Conservation (phyloP, 2,888 invertebrate genomes). For the Strigamia maritima region DNA sequence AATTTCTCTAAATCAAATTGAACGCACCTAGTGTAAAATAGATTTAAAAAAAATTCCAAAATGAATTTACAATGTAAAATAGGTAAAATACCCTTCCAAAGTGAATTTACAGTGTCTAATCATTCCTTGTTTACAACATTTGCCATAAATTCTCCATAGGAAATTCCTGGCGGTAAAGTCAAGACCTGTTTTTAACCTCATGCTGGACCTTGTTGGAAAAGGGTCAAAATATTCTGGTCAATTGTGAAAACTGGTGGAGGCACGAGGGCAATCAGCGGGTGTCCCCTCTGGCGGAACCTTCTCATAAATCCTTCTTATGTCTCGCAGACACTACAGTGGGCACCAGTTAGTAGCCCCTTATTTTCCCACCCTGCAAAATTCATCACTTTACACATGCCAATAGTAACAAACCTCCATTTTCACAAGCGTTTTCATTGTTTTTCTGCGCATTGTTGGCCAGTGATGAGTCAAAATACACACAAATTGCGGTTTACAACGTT, state of each 20-base stretch:
- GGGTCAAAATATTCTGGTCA: conserved; percentile 19
- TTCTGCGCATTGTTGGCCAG: too few species aligned
- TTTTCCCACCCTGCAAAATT: neutral
- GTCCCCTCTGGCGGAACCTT: conserved; percentile 24
- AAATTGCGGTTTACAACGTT: neutral
- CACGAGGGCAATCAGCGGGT: conserved; percentile 24
- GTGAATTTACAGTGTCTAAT: too few species aligned
- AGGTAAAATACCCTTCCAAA: too few species aligned
- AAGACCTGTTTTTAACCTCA: conserved; percentile 6
- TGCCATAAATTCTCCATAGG: neutral
- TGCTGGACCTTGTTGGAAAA: neutral
- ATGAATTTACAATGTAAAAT: too few species aligned
- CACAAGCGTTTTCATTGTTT: too few species aligned
- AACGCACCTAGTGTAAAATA: too few species aligned
- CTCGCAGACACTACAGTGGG: neutral
- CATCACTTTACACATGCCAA: neutral
- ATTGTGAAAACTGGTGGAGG: conserved; percentile 4
- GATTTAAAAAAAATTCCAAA: too few species aligned
- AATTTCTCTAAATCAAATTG: too few species aligned
- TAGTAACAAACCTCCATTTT: neutral
- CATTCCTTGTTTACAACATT: neutral
- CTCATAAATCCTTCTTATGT: conserved; percentile 27
- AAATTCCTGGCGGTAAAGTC: neutral
- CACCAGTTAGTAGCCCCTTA: conserved; percentile 7
- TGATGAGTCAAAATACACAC: neutral